phyloP scores from a whole-genome alignment of 2,113 vertebrate genomes.

The Dascyllus trimaculatus region DNA sequence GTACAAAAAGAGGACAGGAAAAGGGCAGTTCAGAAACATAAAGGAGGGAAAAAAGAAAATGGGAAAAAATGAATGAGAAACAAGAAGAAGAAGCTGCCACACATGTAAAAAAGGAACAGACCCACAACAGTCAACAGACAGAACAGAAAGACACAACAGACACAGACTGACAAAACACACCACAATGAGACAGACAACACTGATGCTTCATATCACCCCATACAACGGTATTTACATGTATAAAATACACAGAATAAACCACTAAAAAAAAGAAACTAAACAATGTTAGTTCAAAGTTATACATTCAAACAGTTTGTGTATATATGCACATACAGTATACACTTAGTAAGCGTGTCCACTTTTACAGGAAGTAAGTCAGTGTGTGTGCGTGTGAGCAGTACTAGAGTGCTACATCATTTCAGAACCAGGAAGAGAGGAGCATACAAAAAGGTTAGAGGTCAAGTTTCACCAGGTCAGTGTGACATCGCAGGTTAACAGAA shows the following conservation, averaged over 20 bases:
- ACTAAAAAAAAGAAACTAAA: neutral
- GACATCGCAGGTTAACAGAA: conserved; percentile 58
- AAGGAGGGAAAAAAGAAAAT: neutral
- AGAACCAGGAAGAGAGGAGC: conserved; percentile 57
- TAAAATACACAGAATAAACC: neutral
- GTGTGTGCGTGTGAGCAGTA: conserved; percentile 7
- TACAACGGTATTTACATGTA: neutral
- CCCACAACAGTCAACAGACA: neutral
- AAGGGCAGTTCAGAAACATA: neutral
- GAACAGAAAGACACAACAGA: conserved; percentile 3
- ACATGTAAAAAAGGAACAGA: neutral
- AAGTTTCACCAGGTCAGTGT: conserved; percentile 55
- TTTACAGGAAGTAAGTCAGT: neutral
- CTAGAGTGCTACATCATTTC: conserved; percentile 38
- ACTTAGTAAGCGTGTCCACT: neutral
- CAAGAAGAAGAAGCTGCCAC: neutral
- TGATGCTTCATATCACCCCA: neutral
- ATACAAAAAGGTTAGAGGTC: conserved; percentile 58
- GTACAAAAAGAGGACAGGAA: conserved; percentile 24
- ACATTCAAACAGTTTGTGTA: conserved; percentile 12
- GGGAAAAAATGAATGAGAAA: conserved; percentile 44
- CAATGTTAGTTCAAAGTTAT: conserved; percentile 40
- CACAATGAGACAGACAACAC: neutral
- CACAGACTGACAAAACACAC: conserved; percentile 8
- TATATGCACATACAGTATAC: neutral